Conservation (phyloP, 2,113 vertebrate genomes). For the Strix aluco region DNA sequence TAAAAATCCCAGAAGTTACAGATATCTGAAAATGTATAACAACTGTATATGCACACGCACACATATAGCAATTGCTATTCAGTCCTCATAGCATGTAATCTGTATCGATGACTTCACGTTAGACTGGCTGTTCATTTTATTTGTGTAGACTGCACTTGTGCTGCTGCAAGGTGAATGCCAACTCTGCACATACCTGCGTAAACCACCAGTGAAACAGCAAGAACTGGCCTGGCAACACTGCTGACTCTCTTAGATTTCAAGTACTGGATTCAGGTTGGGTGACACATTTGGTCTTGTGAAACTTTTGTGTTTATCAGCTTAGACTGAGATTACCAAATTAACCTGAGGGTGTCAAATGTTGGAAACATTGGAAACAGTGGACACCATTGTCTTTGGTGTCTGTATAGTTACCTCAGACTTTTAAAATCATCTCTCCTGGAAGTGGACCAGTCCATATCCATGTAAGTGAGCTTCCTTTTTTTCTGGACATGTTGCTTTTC, state of each 20-base stretch:
- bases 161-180: not conserved
- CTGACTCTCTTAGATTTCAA: not conserved
- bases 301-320: not conserved
- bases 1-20: not conserved
- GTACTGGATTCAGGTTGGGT: rapidly evolving
- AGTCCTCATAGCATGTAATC: not conserved
- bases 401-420: not conserved
- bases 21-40: not conserved
- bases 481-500: not conserved
- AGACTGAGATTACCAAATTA: not conserved
- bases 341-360: not conserved
- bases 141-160: not conserved
- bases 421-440: not conserved
- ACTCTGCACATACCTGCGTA: not conserved
- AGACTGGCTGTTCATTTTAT: not conserved
- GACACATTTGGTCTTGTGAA: rapidly evolving
- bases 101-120: not conserved
- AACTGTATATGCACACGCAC: not conserved
- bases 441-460: not conserved
- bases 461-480: not conserved
- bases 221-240: not conserved
- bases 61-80: not conserved
- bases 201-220: not conserved
- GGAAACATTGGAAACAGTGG: not conserved
- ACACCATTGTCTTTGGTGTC: not conserved